Base-by-base conservation (phyloP, 2,113 vertebrate species). In the Scartelaos histophorus region DNA sequence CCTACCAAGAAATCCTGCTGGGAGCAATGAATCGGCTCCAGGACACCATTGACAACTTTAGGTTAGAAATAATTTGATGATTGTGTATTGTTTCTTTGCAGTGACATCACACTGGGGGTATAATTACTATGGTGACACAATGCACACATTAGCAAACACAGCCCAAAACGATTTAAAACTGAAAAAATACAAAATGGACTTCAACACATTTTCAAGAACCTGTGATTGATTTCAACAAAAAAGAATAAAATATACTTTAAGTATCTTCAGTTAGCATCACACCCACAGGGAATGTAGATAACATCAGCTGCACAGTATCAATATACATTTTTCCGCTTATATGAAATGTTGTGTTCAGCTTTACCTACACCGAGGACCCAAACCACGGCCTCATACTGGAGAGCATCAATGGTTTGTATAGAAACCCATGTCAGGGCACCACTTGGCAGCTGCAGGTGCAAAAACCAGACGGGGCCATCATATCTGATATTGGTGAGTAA, bases 401-500 rank as follows among this genome's bases (percentile, higher is more conserved):
- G 57, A 83, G 81, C 5, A 74, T 79, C 6, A 79, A 76, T 6
- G 69, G 70, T 45, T 5, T 79, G 47, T 1, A 24, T 43, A 67
- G 70, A 17, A n/a, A 35, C 47, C 0, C 0, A 0, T 0, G 0
- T 0, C 0, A 67, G 0, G 9, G 3, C 0, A 76, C 81, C 34
- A 79, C 72, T 60, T 82, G 81, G 80, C 17, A 74, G 68, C 71
- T 82, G 58, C 11, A 22, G 53, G 76, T 72, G 5, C 17, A 25
- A 1, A 49, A 9, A 69, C 25, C n/a, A 0, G 1, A 51, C 0
- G 1, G 17, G 5, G 0, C 0, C 1, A 1, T 15, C 43, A 25
- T 38, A 21, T 46, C 73, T 19, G 11, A 82, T 73, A 69, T 82
- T 47, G 81, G 81, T 82, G 60, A 79, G 80, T 72, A n/a, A 17